Evolutionary conservation across 2,113 vertebrate genomes (phyloP).

Genomic region (Nipponia nippon): DNA sequence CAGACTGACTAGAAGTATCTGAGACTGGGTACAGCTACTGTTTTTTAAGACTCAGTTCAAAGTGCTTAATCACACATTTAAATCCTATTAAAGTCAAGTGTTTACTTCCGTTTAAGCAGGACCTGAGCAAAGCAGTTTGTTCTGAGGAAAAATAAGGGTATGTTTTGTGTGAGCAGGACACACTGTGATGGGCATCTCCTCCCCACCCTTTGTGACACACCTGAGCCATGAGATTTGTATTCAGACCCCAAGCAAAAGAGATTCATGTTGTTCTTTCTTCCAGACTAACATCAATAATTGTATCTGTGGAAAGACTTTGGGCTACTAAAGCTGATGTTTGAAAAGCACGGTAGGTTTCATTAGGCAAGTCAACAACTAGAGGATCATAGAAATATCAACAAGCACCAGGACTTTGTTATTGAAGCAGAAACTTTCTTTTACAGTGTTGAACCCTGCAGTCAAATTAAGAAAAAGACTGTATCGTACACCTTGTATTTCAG

Average conservation of each 20-base stretch:
- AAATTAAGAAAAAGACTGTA: background rate
- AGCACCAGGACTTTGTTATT: background rate
- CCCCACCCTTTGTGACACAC: fast-evolving
- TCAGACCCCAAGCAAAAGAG: background rate
- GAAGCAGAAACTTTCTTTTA: background rate
- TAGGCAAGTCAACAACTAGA: background rate
- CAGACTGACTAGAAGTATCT: background rate
- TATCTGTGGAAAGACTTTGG: background rate
- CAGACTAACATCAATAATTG: background rate
- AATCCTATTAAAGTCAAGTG: background rate
- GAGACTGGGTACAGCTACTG: fast-evolving
- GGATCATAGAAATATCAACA: background rate
- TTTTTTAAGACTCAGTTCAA: background rate
- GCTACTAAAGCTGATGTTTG: background rate
- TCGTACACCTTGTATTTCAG: fast-evolving
- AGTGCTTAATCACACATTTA: background rate
- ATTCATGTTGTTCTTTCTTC: background rate
- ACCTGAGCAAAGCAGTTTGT: background rate
- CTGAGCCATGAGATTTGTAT: fast-evolving
- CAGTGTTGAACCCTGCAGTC: background rate
- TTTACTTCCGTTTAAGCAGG: background rate
- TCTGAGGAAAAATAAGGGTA: background rate
- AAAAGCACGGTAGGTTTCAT: background rate
- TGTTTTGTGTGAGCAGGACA: background rate
- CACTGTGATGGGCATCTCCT: fast-evolving